A percentile compares a stretch with the other conserved stretches of the same genome.
Conservation (phyloP, 2,888 invertebrate species). For the Muschampia plurimacula region DNA sequence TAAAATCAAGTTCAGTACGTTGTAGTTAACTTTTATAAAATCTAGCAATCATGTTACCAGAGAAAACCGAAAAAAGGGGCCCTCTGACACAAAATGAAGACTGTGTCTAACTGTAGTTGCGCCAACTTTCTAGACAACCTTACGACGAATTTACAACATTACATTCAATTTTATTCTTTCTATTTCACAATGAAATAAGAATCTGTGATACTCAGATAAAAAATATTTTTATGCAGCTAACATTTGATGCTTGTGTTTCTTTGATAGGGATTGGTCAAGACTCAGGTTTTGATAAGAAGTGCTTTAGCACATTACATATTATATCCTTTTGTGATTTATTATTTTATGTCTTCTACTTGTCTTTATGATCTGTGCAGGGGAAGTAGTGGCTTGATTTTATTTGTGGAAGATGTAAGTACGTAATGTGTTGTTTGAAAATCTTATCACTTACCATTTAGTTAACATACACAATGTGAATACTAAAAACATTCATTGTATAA, state of each 20-base stretch:
- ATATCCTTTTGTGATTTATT: too few species aligned
- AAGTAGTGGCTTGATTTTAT: neutral
- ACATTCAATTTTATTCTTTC: neutral
- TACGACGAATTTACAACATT: too few species aligned
- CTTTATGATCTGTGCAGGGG: conserved; percentile 21
- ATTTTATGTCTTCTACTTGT: neutral
- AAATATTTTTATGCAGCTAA: neutral
- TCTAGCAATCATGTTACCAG: neutral
- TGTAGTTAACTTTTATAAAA: neutral
- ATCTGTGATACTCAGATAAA: neutral
- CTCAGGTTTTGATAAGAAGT: neutral
- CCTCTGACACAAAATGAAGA: too few species aligned
- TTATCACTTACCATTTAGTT: too few species aligned
- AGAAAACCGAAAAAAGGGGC: too few species aligned
- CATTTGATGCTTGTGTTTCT: neutral
- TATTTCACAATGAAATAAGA: neutral
- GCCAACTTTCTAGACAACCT: too few species aligned
- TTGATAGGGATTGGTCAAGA: neutral
- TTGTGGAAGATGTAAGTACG: neutral
- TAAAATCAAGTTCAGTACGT: conserved; percentile 6
- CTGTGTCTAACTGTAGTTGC: too few species aligned
- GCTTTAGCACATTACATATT: neutral
- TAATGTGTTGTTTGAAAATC: too few species aligned
- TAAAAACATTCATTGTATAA: neutral
- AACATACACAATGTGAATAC: neutral